Base-by-base conservation (phyloP, 1,140 invertebrate species). In the Drosophila aff. region DNA sequence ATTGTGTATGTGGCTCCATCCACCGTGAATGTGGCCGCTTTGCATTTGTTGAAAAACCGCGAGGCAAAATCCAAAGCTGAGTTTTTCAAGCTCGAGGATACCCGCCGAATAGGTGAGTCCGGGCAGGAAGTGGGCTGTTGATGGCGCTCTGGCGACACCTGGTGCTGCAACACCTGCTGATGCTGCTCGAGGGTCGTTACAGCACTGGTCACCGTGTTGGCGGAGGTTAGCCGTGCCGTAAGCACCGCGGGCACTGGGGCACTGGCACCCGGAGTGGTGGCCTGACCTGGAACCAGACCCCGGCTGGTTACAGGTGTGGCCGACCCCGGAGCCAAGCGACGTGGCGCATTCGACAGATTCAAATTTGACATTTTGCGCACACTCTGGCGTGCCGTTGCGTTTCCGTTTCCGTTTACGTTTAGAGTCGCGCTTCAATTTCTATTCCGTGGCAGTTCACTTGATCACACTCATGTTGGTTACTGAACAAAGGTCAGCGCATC, bases 1-100 rank as follows among this genome's bases (percentile, higher is more conserved):
- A 96, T 96, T 63, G 96, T 96, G 73, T 96, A 96, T 66, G 95
- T 96, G 74, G 95, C 96, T 79, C 96, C 96, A 93, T 96, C 96
- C 89, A 96, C 94, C 68, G 96, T 96, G 83, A 96, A 96, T 49
- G 96, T 96, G 18, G 96, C 96, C 92, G 96, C 96, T 92, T 96
- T 96, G 93, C 96, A 96, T 92, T 96, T 96, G 93, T 96, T 96
- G 93, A 96, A 96, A 58, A 95, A 91, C 73, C 95, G 95, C 67
- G 92, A 90, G 16, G 90, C 91, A 46, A 93, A 92, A 47, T 91
- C 91, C 73, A 92, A 49, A 23, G 91, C 91, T 0, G 91, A 92
- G 52, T 89, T 92, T 66, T 92, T 91, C 26, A 92, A 61, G 55
- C 91, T 92, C 16, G 91, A 92, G 33, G 91, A 92, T 7, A 92